Evolutionary conservation across 92 coral and sea anemone species (phyloP).

Genomic region (Meandrina meandrites): DNA sequence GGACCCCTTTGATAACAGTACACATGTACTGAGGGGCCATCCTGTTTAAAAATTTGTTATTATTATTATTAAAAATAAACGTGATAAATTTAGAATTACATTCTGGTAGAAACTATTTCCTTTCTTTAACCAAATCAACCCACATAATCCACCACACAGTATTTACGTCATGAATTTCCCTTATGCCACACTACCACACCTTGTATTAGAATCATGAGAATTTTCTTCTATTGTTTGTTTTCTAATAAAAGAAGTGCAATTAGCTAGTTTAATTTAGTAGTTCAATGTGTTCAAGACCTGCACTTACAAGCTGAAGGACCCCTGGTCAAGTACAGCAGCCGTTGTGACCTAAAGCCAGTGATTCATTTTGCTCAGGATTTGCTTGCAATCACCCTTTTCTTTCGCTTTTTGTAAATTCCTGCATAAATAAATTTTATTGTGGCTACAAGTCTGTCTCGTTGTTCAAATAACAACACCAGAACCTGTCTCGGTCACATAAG

Average conservation of each 20-base stretch:
- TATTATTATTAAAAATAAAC: too few relatives aligned
- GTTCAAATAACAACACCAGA: too few relatives aligned
- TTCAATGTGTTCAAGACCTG: constrained; percentile 21
- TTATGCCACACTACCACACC: constrained; percentile 11
- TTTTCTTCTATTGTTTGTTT: constrained; percentile 22
- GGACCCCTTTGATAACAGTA: too few relatives aligned
- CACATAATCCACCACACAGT: constrained; percentile 20
- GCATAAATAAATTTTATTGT: too few relatives aligned
- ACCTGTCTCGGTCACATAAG: too few relatives aligned
- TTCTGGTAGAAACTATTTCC: constrained; percentile 6
- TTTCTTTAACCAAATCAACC: constrained; percentile 16
- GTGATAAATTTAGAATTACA: constrained; percentile 5
- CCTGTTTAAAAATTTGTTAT: too few relatives aligned
- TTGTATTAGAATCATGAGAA: constrained; percentile 2
- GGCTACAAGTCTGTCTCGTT: too few relatives aligned
- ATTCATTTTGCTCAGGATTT: constrained; percentile 10
- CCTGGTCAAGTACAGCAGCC: constrained; percentile 9
- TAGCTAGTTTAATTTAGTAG: constrained; percentile 7
- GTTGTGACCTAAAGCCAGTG: constrained; percentile 14
- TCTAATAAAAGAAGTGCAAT: constrained; percentile 15
- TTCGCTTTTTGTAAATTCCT: too few relatives aligned
- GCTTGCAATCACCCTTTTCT: too few relatives aligned
- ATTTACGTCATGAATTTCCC: constrained; percentile 15
- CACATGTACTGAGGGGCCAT: too few relatives aligned
- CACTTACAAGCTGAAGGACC: constrained; percentile 22